These are phyloP conservation scores for Rhaphigaster nebulosa DNA, from an alignment of 2,888 invertebrate species.

Conservation along the genomic window DNA sequence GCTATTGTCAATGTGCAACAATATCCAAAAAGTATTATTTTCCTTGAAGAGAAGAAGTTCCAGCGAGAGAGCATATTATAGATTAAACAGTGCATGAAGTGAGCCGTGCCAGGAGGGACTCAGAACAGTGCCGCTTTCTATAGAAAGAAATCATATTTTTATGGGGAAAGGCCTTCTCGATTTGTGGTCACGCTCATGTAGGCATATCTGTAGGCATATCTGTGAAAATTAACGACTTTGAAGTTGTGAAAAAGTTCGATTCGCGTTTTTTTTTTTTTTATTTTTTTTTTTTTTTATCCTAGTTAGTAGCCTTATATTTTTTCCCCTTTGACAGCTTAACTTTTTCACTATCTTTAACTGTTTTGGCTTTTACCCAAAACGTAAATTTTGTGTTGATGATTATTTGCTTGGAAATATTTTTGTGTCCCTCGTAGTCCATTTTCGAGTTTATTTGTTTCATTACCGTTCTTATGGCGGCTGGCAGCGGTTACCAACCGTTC, in stretches of 20 bases:
- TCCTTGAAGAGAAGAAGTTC: background rate
- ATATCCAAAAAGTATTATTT: background rate
- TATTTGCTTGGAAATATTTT: no score
- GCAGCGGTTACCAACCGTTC: no score
- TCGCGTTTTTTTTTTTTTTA: background rate
- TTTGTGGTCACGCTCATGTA: constrained; percentile 45
- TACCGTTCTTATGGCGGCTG: no score
- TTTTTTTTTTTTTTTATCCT: background rate
- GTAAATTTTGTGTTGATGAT: no score
- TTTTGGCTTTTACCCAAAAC: no score
- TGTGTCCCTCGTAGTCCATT: no score
- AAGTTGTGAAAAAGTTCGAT: background rate
- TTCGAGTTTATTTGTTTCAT: no score
- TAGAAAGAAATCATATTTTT: constrained; percentile 45
- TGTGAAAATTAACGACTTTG: background rate
- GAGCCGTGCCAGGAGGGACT: background rate
- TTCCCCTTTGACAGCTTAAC: no score
- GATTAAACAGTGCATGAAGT: constrained; percentile 40
- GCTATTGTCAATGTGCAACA: background rate
- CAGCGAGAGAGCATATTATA: background rate
- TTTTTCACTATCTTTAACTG: no score
- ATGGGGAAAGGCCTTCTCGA: background rate
- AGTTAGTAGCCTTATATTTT: no score
- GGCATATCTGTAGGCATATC: constrained; percentile 39
- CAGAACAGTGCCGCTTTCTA: background rate